phyloP scores from a whole-genome alignment of 2,797 vertebrate genomes.

The Cyclura pinguis region DNA sequence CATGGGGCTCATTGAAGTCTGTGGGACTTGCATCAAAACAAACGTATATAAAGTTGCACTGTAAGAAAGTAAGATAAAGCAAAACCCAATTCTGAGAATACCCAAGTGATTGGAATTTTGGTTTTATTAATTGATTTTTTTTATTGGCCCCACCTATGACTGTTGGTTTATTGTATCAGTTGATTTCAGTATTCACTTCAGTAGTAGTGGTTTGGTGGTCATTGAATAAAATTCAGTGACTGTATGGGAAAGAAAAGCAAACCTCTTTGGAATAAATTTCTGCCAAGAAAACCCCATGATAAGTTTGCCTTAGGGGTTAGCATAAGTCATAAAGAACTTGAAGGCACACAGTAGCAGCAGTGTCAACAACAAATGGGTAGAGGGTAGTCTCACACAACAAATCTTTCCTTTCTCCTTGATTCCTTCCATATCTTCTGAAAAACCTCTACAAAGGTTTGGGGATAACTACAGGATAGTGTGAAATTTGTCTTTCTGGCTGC shows the following conservation, averaged over 20 bases:
- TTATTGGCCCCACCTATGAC: neutral
- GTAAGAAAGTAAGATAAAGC: neutral
- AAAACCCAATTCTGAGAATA: neutral
- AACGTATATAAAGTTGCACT: neutral
- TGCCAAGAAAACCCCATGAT: too few species aligned
- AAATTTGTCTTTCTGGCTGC: neutral
- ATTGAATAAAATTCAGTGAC: neutral
- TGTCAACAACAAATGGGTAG: neutral
- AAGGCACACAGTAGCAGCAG: too few species aligned
- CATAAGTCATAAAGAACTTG: too few species aligned
- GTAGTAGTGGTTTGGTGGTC: neutral
- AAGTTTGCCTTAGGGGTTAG: too few species aligned
- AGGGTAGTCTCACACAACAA: neutral
- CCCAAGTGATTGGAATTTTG: neutral
- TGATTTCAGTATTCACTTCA: too few species aligned
- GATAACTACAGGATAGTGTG: neutral
- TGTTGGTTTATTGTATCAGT: neutral
- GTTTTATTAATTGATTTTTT: neutral
- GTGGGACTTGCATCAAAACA: neutral
- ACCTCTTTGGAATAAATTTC: too few species aligned
- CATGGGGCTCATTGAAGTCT: neutral
- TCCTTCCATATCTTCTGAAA: neutral
- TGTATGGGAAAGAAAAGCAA: neutral
- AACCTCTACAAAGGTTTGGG: neutral
- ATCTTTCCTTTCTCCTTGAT: neutral